phyloP scores from a whole-genome alignment of 2,888 invertebrate species.

The Megalurothrips usitatus region DNA sequence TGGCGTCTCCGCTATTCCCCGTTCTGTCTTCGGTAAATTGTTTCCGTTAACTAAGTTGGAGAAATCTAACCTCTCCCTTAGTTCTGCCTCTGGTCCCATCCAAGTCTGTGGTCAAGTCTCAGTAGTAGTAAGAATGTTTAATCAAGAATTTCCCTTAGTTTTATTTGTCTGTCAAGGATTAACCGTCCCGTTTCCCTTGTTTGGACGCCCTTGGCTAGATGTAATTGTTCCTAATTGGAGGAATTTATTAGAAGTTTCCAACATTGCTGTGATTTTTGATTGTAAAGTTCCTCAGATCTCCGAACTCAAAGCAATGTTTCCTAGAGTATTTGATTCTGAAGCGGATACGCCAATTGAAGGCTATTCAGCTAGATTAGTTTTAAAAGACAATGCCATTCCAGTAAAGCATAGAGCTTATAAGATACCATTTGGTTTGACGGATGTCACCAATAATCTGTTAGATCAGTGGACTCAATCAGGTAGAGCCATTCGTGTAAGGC shows the following conservation, averaged over 20 bases:
- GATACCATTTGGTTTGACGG: too few relatives aligned
- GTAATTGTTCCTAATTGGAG: neutral
- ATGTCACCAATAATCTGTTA: too few relatives aligned
- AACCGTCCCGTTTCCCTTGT: neutral
- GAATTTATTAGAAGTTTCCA: neutral
- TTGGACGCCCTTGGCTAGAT: neutral
- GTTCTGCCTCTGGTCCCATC: neutral
- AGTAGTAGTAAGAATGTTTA: neutral
- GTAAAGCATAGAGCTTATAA: too few relatives aligned
- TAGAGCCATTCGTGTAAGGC: too few relatives aligned
- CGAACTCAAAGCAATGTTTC: too few relatives aligned
- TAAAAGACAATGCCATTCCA: too few relatives aligned
- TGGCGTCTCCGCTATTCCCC: neutral
- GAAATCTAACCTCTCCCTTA: neutral
- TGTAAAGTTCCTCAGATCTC: too few relatives aligned
- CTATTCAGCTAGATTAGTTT: too few relatives aligned
- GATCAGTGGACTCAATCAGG: too few relatives aligned
- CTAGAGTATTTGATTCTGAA: too few relatives aligned
- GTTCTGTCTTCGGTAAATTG: neutral
- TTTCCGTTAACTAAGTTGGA: neutral
- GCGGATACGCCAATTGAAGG: too few relatives aligned
- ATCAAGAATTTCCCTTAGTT: neutral
- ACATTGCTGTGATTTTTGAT: neutral
- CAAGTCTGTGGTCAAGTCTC: neutral
- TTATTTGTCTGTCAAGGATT: neutral